Percentiles rank a stretch among this genome's conserved stretches.
Conservation (phyloP, 2,888 invertebrate species). For the Cyaniris semiargus region DNA sequence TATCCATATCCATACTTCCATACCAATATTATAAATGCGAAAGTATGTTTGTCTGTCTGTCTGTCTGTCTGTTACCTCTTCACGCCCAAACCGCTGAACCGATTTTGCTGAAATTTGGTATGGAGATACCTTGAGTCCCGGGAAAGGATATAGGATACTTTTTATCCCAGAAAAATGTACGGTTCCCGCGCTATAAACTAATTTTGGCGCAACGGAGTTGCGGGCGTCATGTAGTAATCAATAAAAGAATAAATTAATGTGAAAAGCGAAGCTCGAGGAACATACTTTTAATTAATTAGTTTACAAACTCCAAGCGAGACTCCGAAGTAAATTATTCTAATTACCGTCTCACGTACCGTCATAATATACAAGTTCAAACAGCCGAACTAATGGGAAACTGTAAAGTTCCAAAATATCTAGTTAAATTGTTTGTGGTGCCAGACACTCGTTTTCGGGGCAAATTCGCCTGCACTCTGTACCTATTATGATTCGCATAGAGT, state of each 20-base stretch:
- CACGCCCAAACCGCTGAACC: too few species aligned
- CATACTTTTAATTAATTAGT: slow-evolving; percentile 2
- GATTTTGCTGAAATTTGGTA: too few species aligned
- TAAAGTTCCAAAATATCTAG: slow-evolving; percentile 22
- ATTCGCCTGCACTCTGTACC: slow-evolving; percentile 18
- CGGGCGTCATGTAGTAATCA: too few species aligned
- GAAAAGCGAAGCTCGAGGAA: not conserved
- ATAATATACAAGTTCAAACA: slow-evolving; percentile 12
- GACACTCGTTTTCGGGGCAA: slow-evolving; percentile 6
- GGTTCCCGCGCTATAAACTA: too few species aligned
- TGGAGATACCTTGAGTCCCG: too few species aligned
- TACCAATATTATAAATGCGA: too few species aligned
- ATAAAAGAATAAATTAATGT: not conserved
- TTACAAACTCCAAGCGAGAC: not conserved
- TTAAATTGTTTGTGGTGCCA: not conserved
- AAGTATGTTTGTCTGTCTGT: too few species aligned
- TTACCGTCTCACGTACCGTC: slow-evolving; percentile 17
- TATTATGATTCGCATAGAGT: not conserved
- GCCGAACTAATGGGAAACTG: slow-evolving; percentile 44
- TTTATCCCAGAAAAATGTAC: too few species aligned
- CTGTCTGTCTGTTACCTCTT: too few species aligned
- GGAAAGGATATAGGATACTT: too few species aligned
- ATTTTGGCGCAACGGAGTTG: too few species aligned
- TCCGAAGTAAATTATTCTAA: slow-evolving; percentile 25
- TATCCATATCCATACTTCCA: not conserved